These are phyloP conservation scores for Gyps fulvus DNA, from an alignment of 2,113 vertebrate genomes.

Conservation along the genomic window DNA sequence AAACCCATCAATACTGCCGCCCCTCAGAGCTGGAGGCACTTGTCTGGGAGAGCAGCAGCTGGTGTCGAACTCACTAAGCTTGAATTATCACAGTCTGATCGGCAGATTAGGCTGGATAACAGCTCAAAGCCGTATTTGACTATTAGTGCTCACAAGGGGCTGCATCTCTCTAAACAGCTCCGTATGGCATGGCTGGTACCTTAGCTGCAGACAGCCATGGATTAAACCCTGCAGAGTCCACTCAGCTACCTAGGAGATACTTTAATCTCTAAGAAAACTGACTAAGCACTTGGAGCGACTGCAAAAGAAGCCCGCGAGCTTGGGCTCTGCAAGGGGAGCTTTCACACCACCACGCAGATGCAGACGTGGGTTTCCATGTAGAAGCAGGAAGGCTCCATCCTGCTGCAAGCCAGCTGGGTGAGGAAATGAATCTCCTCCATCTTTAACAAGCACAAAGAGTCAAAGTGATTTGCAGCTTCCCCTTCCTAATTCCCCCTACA, in stretches of 20 bases:
- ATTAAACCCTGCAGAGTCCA: not conserved
- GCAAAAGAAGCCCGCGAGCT: fast-evolving
- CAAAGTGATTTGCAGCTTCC: not conserved
- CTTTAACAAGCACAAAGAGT: not conserved
- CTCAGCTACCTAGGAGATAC: not conserved
- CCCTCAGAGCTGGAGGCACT: not conserved
- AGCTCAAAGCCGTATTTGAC: not conserved
- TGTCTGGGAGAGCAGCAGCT: not conserved
- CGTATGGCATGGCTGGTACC: not conserved
- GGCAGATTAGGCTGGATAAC: not conserved
- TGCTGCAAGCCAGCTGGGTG: not conserved
- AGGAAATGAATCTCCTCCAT: not conserved
- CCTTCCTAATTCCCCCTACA: not conserved
- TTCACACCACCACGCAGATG: not conserved
- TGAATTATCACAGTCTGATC: not conserved
- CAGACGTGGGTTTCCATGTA: fast-evolving
- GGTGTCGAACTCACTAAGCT: fast-evolving
- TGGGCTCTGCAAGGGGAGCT: not conserved
- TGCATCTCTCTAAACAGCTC: not conserved
- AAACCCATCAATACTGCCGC: not conserved
- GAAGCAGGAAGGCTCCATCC: not conserved
- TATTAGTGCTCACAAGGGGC: not conserved
- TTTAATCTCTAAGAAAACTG: not conserved
- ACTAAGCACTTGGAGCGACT: fast-evolving
- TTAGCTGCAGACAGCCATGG: not conserved